Evolutionary conservation across 1,140 invertebrate species (phyloP).

Genomic region (Triops longicaudatus): DNA sequence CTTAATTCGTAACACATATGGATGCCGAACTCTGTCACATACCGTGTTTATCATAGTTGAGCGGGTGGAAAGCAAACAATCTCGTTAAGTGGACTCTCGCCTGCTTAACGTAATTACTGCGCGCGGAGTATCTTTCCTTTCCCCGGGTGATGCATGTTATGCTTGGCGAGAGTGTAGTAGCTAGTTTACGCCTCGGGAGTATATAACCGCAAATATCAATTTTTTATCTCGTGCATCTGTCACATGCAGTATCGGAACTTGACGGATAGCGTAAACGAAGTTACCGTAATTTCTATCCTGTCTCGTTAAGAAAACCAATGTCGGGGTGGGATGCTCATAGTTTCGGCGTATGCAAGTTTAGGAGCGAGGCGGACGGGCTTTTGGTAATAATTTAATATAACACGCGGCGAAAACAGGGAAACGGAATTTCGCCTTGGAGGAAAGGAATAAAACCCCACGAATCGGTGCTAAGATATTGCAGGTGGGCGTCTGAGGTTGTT

Average conservation of each 20-base stretch:
- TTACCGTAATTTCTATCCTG: neutral
- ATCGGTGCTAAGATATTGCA: neutral
- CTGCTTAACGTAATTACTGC: slow-evolving; percentile 5
- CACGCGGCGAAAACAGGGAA: neutral
- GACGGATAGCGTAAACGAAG: neutral
- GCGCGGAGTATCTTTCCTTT: neutral
- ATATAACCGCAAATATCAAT: neutral
- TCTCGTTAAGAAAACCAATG: neutral
- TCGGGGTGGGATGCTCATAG: neutral
- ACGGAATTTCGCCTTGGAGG: neutral
- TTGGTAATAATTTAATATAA: neutral
- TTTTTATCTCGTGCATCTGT: neutral
- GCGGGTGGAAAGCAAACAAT: slow-evolving; percentile 14
- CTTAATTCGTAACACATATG: slow-evolving; percentile 4
- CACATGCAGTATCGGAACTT: neutral
- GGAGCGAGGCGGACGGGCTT: neutral
- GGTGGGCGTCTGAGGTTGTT: neutral
- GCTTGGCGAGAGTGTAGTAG: neutral
- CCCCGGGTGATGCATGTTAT: neutral
- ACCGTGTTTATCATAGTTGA: slow-evolving; percentile 12
- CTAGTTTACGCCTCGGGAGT: neutral
- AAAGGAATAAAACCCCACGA: neutral
- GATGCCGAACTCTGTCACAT: neutral
- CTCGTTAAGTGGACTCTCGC: slow-evolving; percentile 10
- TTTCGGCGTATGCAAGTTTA: neutral